These are phyloP conservation scores for Asteroscopus sphinx DNA, from an alignment of 2,888 invertebrate genomes.

Conservation along the genomic window DNA sequence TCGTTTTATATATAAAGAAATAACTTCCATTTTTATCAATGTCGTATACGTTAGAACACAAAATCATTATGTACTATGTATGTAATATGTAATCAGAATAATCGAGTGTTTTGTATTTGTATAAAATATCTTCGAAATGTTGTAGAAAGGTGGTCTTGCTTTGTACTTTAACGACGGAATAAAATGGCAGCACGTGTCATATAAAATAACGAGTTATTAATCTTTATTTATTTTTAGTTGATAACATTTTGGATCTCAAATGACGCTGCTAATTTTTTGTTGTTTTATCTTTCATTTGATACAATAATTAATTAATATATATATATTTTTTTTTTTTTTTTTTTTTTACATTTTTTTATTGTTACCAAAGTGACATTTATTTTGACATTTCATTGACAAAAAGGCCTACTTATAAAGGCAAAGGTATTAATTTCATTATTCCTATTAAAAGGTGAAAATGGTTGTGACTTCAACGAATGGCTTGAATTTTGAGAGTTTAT, in stretches of 20 bases:
- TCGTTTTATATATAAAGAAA: constrained; percentile 68
- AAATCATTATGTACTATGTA: constrained; percentile 66
- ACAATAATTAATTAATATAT: too few relatives aligned
- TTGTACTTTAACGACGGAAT: constrained; percentile 38
- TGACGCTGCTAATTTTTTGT: too few relatives aligned
- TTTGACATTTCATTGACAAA: constrained; percentile 28
- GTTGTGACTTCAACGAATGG: constrained; percentile 67
- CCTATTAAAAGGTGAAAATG: constrained; percentile 39
- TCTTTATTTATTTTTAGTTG: background rate
- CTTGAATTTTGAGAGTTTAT: constrained; percentile 63
- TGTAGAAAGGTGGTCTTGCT: constrained; percentile 73
- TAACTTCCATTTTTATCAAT: constrained; percentile 75
- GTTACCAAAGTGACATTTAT: background rate
- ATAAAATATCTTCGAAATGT: constrained; percentile 70
- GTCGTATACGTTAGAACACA: constrained; percentile 79
- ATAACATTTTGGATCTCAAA: too few relatives aligned
- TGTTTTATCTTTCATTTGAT: too few relatives aligned
- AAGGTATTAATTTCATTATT: constrained; percentile 25
- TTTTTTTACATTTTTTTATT: too few relatives aligned
- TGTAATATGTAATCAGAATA: constrained; percentile 70
- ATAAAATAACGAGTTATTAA: background rate
- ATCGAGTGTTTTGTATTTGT: constrained; percentile 80
- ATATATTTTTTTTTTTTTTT: too few relatives aligned
- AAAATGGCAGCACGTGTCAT: background rate
- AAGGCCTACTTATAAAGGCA: constrained; percentile 11